phyloP scores from a whole-genome alignment of 1,140 invertebrate genomes.

The Brachionus rubens region DNA sequence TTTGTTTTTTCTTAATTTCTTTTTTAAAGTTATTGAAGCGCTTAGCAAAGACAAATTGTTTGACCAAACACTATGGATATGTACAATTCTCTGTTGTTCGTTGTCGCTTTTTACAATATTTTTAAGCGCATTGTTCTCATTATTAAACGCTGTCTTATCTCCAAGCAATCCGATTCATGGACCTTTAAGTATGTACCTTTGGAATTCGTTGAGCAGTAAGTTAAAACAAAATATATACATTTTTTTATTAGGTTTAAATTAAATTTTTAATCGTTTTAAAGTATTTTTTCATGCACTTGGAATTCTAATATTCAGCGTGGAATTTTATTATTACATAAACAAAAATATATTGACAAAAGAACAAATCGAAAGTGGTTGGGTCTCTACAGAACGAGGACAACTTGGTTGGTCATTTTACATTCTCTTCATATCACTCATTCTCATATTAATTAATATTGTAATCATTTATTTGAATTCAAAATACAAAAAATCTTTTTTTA shows the following conservation, averaged over 20 bases:
- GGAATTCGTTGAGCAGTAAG: conserved; percentile 8
- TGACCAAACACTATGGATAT: conserved; percentile 10
- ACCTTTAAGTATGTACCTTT: conserved; percentile 5
- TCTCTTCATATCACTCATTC: background rate
- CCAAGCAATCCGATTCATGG: conserved; percentile 16
- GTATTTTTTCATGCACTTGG: background rate
- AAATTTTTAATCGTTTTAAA: background rate
- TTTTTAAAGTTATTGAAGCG: conserved; percentile 24
- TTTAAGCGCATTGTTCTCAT: background rate
- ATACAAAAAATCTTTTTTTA: conserved; percentile 22
- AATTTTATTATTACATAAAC: conserved; percentile 30
- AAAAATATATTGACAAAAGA: conserved; percentile 29
- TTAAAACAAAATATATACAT: background rate
- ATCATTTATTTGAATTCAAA: conserved; percentile 5
- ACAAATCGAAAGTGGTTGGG: background rate
- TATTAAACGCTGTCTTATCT: conserved; percentile 9
- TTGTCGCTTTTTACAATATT: background rate
- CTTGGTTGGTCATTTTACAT: conserved; percentile 14
- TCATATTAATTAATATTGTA: background rate
- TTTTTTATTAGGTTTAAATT: too few relatives aligned
- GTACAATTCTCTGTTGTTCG: conserved; percentile 31
- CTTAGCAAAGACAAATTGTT: conserved; percentile 24
- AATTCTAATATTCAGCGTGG: background rate
- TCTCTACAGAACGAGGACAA: background rate
- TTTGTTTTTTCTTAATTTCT: too few relatives aligned